These are phyloP conservation scores for Acropternis orthonyx DNA, from an alignment of 2,797 vertebrate species.

Conservation along the genomic window DNA sequence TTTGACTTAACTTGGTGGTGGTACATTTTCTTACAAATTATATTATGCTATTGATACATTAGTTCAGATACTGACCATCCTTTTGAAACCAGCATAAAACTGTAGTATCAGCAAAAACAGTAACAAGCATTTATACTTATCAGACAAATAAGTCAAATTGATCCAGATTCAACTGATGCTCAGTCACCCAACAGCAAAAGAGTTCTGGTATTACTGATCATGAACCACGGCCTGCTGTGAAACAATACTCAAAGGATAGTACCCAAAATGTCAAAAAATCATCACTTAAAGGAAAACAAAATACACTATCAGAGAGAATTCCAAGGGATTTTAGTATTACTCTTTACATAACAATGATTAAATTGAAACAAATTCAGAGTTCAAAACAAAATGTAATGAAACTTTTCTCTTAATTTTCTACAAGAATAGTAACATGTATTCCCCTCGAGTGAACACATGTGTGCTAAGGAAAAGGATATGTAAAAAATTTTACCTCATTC, in stretches of 20 bases:
- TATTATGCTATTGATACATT: not conserved
- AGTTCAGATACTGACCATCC: not conserved
- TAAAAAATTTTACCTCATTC: not conserved
- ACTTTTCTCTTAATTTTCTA: not conserved
- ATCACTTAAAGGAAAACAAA: not conserved
- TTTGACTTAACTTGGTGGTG: not conserved
- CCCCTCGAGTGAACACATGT: not conserved
- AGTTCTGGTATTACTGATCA: not conserved
- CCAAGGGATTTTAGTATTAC: not conserved
- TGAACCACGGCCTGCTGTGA: not conserved
- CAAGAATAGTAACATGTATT: not conserved
- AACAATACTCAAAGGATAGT: not conserved
- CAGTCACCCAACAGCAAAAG: not conserved
- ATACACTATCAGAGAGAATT: not conserved
- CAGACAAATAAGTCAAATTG: not conserved
- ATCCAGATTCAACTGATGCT: not conserved
- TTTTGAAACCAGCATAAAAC: not conserved
- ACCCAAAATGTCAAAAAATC: not conserved
- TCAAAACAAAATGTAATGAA: not conserved
- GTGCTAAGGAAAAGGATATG: not conserved
- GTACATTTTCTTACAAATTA: not conserved
- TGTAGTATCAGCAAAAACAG: not conserved
- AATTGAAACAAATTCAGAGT: not conserved
- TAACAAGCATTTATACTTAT: not conserved
- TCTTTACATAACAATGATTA: not conserved